These are phyloP conservation scores for Aplochiton taeniatus DNA, from an alignment of 2,797 vertebrate genomes.

Conservation along the genomic window DNA sequence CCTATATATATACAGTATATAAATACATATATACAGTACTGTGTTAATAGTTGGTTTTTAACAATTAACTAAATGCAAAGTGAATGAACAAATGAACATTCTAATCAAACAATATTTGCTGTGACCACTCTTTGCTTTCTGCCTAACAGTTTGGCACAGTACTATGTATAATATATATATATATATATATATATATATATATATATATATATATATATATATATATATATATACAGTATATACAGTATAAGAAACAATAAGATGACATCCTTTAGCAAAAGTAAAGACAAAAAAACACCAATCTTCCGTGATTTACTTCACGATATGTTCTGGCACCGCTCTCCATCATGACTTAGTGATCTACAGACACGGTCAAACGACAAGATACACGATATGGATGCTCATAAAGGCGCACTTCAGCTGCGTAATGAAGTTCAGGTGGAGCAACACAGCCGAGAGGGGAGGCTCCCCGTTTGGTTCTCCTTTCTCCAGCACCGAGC, in stretches of 20 bases:
- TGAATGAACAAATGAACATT: too few species aligned
- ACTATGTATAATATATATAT: too few species aligned
- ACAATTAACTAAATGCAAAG: too few species aligned
- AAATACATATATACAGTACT: too few species aligned
- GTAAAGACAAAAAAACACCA: conserved; percentile 10
- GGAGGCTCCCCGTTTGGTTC: neutral
- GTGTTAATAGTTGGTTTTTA: too few species aligned
- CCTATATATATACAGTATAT: too few species aligned
- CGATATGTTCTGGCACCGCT: conserved; percentile 22
- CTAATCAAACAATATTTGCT: too few species aligned
- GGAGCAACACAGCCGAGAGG: conserved; percentile 32
- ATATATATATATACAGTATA: too few species aligned
- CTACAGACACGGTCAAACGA: conserved; percentile 37
- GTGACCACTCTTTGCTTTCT: too few species aligned
- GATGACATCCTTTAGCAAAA: neutral
- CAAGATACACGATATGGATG: conserved; percentile 45
- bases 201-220: too few species aligned
- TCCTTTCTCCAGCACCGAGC: neutral
- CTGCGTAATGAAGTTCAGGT: conserved; percentile 63
- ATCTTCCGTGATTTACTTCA: neutral
- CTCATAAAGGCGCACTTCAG: conserved; percentile 35
- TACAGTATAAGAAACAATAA: conserved; percentile 1
- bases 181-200: too few species aligned
- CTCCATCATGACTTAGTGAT: conserved; percentile 30
- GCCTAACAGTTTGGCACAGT: too few species aligned